Conservation (phyloP, 2,797 vertebrate genomes). For the Gymnodraco acuticeps region DNA sequence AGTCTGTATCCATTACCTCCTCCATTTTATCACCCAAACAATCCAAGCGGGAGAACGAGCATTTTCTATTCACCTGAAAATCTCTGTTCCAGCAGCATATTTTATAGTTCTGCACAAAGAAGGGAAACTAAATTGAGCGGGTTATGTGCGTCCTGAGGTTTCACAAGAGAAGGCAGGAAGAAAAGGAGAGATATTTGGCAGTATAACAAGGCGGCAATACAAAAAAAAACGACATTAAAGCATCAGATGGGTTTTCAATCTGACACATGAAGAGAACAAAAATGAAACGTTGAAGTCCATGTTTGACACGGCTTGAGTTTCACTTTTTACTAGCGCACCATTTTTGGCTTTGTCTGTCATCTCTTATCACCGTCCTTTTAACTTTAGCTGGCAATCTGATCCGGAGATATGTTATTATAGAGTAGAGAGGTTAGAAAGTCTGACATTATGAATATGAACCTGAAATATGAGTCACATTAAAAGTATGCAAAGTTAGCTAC, state of each 20-base stretch:
- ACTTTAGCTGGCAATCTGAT: conserved; percentile 16
- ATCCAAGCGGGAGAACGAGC: conserved; percentile 23
- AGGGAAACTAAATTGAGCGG: conserved; percentile 31
- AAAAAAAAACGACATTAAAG: conserved; percentile 18
- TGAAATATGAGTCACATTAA: background rate
- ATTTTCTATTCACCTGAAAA: conserved; percentile 28
- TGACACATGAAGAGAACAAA: conserved; percentile 30
- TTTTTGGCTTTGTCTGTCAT: conserved; percentile 3
- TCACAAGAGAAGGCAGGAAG: conserved; percentile 34
- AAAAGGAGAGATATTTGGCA: conserved; percentile 42
- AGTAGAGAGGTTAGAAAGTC: background rate
- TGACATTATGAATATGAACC: background rate
- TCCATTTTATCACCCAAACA: conserved; percentile 2
- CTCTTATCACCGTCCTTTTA: conserved; percentile 9
- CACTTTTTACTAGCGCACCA: conserved; percentile 26
- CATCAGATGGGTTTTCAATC: conserved; percentile 41
- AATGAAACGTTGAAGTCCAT: conserved; percentile 29
- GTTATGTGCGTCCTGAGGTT: conserved; percentile 26
- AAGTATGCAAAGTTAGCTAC: background rate
- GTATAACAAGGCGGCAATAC: conserved; percentile 28
- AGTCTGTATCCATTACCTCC: background rate
- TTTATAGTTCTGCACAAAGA: conserved; percentile 22
- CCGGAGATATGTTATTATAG: conserved; percentile 26
- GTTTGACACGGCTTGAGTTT: conserved; percentile 25
- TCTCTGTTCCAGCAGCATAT: conserved; percentile 20